Conservation (phyloP, 2,888 invertebrate genomes). For the Cryptocephalus moraei region DNA sequence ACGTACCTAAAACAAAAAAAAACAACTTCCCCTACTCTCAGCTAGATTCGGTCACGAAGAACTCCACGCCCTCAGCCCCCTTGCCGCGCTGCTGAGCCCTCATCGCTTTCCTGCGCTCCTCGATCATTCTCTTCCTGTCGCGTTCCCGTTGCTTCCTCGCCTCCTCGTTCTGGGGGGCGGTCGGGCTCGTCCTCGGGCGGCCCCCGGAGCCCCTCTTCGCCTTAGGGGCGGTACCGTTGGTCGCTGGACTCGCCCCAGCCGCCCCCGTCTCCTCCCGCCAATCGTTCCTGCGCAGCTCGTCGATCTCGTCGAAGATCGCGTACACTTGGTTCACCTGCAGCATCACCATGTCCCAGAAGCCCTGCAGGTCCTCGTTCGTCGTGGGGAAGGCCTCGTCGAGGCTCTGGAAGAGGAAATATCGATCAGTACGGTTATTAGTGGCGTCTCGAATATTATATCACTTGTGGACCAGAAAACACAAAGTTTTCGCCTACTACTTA, state of each 20-base stretch:
- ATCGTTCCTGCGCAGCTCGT: slow-evolving; percentile 48
- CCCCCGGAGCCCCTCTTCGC: slow-evolving; percentile 12
- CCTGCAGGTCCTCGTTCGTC: slow-evolving; percentile 80
- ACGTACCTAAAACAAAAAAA: slow-evolving; percentile 1
- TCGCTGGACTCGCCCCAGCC: neutral
- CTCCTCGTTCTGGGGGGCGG: neutral
- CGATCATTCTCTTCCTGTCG: slow-evolving; percentile 64
- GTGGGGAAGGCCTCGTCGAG: slow-evolving; percentile 79
- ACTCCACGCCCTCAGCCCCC: slow-evolving; percentile 35
- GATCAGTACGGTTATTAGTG: too few species aligned
- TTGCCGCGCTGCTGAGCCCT: slow-evolving; percentile 23
- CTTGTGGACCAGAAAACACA: too few species aligned
- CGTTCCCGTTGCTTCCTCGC: slow-evolving; percentile 6
- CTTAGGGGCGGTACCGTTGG: slow-evolving; percentile 11
- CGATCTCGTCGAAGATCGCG: slow-evolving; percentile 62
- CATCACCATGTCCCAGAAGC: slow-evolving; percentile 97
- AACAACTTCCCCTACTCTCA: slow-evolving; percentile 21
- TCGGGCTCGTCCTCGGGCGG: neutral
- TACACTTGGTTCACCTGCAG: slow-evolving; percentile 83
- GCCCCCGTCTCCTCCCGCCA: slow-evolving; percentile 47
- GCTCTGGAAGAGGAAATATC: slow-evolving; percentile 42
- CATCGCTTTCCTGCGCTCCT: slow-evolving; percentile 58
- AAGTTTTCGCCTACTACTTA: too few species aligned
- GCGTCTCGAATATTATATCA: too few species aligned
- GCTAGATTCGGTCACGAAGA: slow-evolving; percentile 37